Evolutionary conservation across 1,140 invertebrate genomes (phyloP), one percentile per base, ranked within the genome.

Genomic region (Trachymyrmex septentrionalis): DNA sequence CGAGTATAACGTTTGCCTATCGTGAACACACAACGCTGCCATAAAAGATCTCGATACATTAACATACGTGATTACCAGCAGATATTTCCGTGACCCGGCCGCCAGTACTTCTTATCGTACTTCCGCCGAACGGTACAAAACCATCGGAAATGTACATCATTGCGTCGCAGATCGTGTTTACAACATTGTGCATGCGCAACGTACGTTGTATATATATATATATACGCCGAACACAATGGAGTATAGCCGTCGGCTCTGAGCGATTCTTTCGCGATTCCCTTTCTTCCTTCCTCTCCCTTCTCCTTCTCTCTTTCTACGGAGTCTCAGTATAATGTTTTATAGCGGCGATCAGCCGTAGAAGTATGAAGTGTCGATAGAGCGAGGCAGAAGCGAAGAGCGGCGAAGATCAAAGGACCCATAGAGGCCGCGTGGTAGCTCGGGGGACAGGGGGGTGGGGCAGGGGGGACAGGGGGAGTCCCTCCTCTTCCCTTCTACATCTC

Each of bases 311-410:
- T 82, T 80, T 88, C 89, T 80, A 78, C 77, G 30, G 91, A 93
- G 80, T 91, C 89, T 88, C 89, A 86, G 93, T 94, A 94, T 94
- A 95, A 94, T 95, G 94, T 95, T 95, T 95, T 95, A 95, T 94
- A 93, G 92, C 94, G 82, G 92, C 93, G 94, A 95, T 95, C 94
- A 95, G 93, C 93, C 93, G 94, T 93, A 94, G 94, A 95, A 94
- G 94, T 95, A 95, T 95, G 93, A 95, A 95, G 94, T 95, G 95
- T 95, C 95, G 95, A 95, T 95, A 95, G 94, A 95, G 93, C 92
- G 94, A 93, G 93, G 94, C 93, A 95, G 94, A 94, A 95, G 94
- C 94, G 93, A 94, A 94, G 87, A 91, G 94, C 95, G 95, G 95
- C 93, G 44, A 94, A 95, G 92, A 95, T 95, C 94, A 95, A 95